phyloP scores from a whole-genome alignment of 2,113 vertebrate species.

The Anser cygnoides region DNA sequence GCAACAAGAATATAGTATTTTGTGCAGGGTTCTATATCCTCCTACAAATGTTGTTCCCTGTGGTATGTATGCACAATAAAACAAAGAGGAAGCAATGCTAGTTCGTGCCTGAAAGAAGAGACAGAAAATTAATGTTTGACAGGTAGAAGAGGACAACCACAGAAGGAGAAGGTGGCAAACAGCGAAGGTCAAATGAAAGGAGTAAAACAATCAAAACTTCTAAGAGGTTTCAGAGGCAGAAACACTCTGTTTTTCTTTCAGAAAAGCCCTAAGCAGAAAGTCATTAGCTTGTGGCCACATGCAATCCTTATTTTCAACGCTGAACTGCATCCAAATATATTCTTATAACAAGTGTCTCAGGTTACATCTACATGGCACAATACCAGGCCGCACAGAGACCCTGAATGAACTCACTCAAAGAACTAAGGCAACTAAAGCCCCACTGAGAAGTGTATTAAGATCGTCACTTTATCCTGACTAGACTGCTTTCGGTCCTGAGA shows the following conservation, averaged over 20 bases:
- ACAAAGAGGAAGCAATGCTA: neutral
- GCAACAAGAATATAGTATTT: neutral
- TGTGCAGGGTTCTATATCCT: neutral
- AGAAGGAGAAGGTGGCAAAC: neutral
- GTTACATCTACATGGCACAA: neutral
- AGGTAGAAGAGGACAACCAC: neutral
- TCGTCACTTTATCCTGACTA: slow-evolving; percentile 12
- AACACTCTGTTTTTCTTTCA: neutral
- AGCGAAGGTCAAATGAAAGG: neutral
- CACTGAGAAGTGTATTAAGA: slow-evolving; percentile 33
- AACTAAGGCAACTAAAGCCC: slow-evolving; percentile 15
- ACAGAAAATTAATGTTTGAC: neutral
- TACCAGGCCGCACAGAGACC: neutral
- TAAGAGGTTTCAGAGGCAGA: neutral
- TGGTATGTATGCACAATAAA: neutral
- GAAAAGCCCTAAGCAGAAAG: neutral
- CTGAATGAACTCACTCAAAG: neutral
- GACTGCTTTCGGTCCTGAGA: neutral
- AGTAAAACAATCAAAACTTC: neutral
- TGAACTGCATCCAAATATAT: neutral
- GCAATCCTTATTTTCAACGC: neutral
- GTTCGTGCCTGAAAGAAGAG: neutral
- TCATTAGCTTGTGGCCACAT: neutral
- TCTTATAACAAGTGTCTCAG: neutral
- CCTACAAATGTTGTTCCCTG: neutral